phyloP scores from a whole-genome alignment of 1,140 invertebrate genomes.

The Temnothorax nylanderi region DNA sequence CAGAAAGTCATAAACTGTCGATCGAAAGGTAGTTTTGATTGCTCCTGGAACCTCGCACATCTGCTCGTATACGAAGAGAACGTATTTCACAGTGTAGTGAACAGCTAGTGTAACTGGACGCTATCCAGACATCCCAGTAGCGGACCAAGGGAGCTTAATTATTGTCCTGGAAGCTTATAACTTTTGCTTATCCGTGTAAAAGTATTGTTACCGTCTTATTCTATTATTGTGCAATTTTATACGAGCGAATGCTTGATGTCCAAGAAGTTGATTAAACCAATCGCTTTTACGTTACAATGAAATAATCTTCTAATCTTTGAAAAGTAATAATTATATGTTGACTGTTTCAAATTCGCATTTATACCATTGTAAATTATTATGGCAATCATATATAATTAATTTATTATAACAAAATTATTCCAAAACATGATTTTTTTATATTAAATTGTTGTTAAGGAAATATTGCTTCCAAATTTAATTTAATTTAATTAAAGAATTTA shows the following conservation, averaged over 20 bases:
- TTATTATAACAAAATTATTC: neutral
- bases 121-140: constrained; percentile 21
- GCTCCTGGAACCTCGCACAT: constrained; percentile 35
- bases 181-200: constrained; percentile 4
- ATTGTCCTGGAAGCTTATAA: constrained; percentile 30
- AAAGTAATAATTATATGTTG: neutral
- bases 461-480: neutral
- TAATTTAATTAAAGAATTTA: constrained; percentile 27
- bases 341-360: neutral
- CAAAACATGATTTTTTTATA: constrained; percentile 2
- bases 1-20: constrained; percentile 51
- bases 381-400: constrained; percentile 5
- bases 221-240: neutral
- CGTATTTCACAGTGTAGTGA: constrained; percentile 9
- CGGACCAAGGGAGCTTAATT: constrained; percentile 37
- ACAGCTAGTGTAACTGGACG: constrained; percentile 30
- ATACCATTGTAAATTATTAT: neutral
- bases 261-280: neutral
- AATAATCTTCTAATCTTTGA: neutral
- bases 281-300: neutral
- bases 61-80: constrained; percentile 20
- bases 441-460: constrained; percentile 2
- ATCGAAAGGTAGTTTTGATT: constrained; percentile 56
- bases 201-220: neutral
- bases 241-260: neutral